Conservation (phyloP, 2,113 vertebrate genomes). For the Lota lota region DNA sequence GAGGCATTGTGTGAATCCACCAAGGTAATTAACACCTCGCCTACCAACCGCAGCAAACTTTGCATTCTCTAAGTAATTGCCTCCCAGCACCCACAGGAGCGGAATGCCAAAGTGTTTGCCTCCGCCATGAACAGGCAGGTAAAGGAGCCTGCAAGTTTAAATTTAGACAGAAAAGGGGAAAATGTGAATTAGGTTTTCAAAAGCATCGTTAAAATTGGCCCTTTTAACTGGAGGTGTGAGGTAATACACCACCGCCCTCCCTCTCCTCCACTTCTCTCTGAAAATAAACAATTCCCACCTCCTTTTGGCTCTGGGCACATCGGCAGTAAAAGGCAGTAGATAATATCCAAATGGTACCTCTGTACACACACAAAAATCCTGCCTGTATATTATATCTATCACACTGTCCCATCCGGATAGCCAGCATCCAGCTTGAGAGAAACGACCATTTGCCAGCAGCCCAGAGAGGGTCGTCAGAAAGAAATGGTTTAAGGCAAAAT, state of each 20-base stretch:
- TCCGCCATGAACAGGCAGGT: conserved; percentile 59
- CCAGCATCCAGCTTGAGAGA: conserved; percentile 19
- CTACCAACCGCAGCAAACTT: conserved; percentile 55
- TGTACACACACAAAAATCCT: background rate
- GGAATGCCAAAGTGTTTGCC: conserved; percentile 39
- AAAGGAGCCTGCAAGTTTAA: conserved; percentile 49
- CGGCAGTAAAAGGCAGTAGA: background rate
- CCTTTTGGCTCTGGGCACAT: too few species aligned
- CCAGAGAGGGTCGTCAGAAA: conserved; percentile 51
- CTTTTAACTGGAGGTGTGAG: conserved; percentile 17
- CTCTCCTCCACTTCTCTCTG: background rate
- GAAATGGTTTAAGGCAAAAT: conserved; percentile 68
- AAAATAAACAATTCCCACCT: background rate
- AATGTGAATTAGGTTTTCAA: conserved; percentile 47
- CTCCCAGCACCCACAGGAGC: conserved; percentile 48
- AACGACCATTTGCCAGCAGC: conserved; percentile 58
- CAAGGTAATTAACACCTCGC: conserved; percentile 74
- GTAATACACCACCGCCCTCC: background rate
- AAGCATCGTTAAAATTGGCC: conserved; percentile 15
- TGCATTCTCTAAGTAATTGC: conserved; percentile 69
- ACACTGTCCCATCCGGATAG: conserved; percentile 23
- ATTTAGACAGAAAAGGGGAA: conserved; percentile 46
- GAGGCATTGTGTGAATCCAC: conserved; percentile 56
- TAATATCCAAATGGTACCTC: background rate
- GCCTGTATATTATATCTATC: conserved; percentile 27